A percentile compares a stretch with the other conserved stretches of the same genome.
Conservation (phyloP, 2,888 invertebrate species). For the Ornithoptera alexandrae region DNA sequence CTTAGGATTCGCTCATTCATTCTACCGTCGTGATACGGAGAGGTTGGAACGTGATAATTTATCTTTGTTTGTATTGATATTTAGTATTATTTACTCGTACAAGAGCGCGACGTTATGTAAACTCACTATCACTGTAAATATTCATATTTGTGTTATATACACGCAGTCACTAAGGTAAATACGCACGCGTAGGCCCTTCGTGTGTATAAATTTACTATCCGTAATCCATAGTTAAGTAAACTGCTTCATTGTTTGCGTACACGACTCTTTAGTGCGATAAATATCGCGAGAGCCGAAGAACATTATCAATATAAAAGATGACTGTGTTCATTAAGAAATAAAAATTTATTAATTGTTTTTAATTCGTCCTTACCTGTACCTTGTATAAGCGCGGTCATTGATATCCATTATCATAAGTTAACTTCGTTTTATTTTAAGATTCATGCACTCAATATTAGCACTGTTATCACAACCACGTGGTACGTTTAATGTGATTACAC, state of each 20-base stretch:
- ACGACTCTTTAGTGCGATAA: background rate
- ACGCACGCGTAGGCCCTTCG: background rate
- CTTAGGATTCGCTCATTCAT: background rate
- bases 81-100: background rate
- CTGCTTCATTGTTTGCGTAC: background rate
- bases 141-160: background rate
- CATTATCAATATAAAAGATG: background rate
- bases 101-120: background rate
- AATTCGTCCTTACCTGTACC: background rate
- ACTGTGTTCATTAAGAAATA: background rate
- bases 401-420: slow-evolving; percentile 1
- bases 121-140: slow-evolving; percentile 1
- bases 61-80: background rate
- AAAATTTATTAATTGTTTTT: background rate
- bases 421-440: background rate
- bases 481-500: background rate
- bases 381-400: background rate
- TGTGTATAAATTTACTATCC: background rate
- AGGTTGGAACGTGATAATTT: background rate
- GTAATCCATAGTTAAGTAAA: background rate
- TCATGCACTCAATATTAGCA: background rate
- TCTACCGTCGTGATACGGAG: background rate
- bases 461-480: background rate
- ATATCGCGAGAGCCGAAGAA: background rate
- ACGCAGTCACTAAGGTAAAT: background rate